Conservation (phyloP, 2,113 vertebrate genomes). For the Myxocyprinus asiaticus region DNA sequence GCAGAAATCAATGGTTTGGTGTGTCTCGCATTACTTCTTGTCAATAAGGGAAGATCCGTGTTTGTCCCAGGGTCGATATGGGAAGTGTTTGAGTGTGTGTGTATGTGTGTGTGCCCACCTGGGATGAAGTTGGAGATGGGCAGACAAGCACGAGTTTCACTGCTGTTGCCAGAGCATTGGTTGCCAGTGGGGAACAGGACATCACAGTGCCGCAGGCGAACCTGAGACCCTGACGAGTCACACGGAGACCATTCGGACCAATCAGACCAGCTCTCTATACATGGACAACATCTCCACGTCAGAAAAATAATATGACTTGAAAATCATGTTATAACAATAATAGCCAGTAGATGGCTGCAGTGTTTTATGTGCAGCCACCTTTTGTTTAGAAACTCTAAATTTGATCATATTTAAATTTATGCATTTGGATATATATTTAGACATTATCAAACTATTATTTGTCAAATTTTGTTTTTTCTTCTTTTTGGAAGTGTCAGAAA, state of each 20-base stretch:
- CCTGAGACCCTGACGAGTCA: slow-evolving; percentile 79
- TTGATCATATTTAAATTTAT: no score
- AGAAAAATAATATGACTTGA: neutral
- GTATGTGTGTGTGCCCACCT: slow-evolving; percentile 72
- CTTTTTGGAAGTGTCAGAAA: no score
- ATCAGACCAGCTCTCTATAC: slow-evolving; percentile 91
- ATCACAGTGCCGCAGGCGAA: slow-evolving; percentile 84
- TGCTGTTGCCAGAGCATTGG: slow-evolving; percentile 90
- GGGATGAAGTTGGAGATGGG: slow-evolving; percentile 90
- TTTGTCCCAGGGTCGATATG: slow-evolving; percentile 57
- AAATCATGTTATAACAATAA: no score
- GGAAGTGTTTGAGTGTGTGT: slow-evolving; percentile 22
- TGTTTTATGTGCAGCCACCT: no score
- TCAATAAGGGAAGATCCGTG: slow-evolving; percentile 62
- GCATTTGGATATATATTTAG: no score
- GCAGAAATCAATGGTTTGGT: slow-evolving; percentile 62
- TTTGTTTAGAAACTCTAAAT: no score
- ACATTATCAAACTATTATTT: no score
- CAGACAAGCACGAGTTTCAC: slow-evolving; percentile 81
- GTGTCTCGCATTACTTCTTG: slow-evolving; percentile 64
- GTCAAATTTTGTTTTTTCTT: no score
- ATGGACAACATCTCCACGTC: neutral
- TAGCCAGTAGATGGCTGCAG: no score
- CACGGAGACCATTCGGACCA: slow-evolving; percentile 95
- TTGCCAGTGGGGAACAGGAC: slow-evolving; percentile 87